Evolutionary conservation across 92 coral and sea anemone species (phyloP).

Genomic region (Palythoa heliodiscus): DNA sequence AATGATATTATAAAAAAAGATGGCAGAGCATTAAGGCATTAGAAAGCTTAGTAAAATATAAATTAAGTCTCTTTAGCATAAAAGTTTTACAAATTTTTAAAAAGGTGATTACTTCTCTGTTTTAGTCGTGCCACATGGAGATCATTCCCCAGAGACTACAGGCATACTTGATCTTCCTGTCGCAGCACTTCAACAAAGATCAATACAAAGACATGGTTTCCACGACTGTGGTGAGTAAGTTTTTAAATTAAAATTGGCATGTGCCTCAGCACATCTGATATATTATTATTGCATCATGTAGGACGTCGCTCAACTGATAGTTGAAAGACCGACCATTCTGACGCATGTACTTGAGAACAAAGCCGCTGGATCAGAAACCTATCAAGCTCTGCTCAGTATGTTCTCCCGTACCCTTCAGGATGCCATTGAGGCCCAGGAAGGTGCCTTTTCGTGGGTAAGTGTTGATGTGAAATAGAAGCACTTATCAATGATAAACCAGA

Average conservation of each 20-base stretch:
- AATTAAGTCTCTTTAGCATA: too few relatives aligned
- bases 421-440: conserved; percentile 82
- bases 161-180: conserved; percentile 86
- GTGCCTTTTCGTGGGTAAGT: conserved; percentile 66
- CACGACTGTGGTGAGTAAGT: conserved; percentile 69
- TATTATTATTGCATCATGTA: conserved; percentile 13
- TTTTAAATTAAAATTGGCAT: too few relatives aligned
- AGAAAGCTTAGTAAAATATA: too few relatives aligned
- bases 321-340: conserved; percentile 90
- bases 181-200: conserved; percentile 71
- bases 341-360: conserved; percentile 75
- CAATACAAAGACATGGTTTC: conserved; percentile 75
- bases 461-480: too few relatives aligned
- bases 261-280: too few relatives aligned
- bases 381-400: conserved; percentile 76
- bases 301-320: conserved; percentile 93
- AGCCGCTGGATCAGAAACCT: conserved; percentile 71
- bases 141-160: conserved; percentile 83
- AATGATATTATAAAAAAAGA: too few relatives aligned
- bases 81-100: too few relatives aligned
- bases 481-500: too few relatives aligned
- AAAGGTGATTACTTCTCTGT: neutral
- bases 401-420: conserved; percentile 70
- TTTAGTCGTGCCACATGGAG: conserved; percentile 90
- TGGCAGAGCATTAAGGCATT: too few relatives aligned